These are phyloP conservation scores for Elysia crispata DNA, from an alignment of 2,888 invertebrate genomes.

Conservation along the genomic window DNA sequence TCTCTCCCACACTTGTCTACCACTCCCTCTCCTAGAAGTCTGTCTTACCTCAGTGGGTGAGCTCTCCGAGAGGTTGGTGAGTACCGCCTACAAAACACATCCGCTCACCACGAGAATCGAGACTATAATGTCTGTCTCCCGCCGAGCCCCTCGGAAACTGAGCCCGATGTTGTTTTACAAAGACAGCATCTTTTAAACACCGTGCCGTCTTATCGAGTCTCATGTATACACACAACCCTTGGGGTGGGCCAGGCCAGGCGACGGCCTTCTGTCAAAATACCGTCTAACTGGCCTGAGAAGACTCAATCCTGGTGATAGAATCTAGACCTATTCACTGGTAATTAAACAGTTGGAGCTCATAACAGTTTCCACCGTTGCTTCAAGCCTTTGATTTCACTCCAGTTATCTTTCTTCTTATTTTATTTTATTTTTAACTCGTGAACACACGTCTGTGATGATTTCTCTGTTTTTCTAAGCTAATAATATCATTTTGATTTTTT, in stretches of 20 bases:
- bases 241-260: constrained; percentile 12
- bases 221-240: constrained; percentile 25
- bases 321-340: constrained; percentile 32
- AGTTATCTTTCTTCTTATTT: background rate
- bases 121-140: too few species aligned
- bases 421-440: too few species aligned
- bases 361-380: too few species aligned
- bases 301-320: constrained; percentile 19
- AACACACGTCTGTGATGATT: too few species aligned
- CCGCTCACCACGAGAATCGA: background rate
- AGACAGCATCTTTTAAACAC: constrained; percentile 43
- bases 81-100: background rate
- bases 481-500: too few species aligned
- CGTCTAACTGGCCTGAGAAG: constrained; percentile 37
- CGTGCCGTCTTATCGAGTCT: constrained; percentile 24
- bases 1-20: background rate
- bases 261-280: constrained; percentile 47
- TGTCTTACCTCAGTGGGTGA: too few species aligned
- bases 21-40: background rate
- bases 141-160: constrained; percentile 10
- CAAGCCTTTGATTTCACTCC: background rate
- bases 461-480: too few species aligned
- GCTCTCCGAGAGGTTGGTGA: too few species aligned
- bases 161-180: constrained; percentile 41
- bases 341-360: constrained; percentile 7